Conservation (phyloP, 2,888 invertebrate species). For the Eucera pruinosa region DNA sequence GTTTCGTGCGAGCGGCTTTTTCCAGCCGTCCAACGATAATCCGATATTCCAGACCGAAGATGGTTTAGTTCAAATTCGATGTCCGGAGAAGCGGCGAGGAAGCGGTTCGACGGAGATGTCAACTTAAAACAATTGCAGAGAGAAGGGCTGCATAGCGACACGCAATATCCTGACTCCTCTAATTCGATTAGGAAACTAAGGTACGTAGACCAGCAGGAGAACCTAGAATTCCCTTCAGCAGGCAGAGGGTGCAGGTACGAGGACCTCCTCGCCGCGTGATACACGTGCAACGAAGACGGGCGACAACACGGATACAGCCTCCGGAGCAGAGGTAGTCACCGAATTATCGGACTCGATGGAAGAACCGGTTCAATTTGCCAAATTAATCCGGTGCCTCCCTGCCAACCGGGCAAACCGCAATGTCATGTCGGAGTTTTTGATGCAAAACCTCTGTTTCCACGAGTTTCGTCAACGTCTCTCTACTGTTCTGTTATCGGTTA, state of each 20-base stretch:
- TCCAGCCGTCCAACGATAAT: constrained; percentile 75
- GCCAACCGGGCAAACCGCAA: constrained; percentile 27
- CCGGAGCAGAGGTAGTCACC: constrained; percentile 65
- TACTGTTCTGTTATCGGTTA: background rate
- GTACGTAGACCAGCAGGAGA: constrained; percentile 66
- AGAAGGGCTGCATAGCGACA: constrained; percentile 74
- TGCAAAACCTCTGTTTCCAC: constrained; percentile 67
- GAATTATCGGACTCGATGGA: constrained; percentile 83
- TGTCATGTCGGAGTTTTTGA: constrained; percentile 71
- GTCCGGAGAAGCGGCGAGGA: constrained; percentile 75
- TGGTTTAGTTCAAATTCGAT: constrained; percentile 84
- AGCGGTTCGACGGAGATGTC: constrained; percentile 80
- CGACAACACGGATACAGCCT: constrained; percentile 43
- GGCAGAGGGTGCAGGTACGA: constrained; percentile 54
- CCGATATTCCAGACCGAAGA: constrained; percentile 78
- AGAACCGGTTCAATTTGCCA: constrained; percentile 83
- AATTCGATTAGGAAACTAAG: constrained; percentile 83
- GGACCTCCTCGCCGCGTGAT: constrained; percentile 9
- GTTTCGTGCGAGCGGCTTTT: constrained; percentile 43
- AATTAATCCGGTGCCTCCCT: constrained; percentile 78
- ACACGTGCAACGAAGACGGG: constrained; percentile 29
- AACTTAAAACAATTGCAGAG: constrained; percentile 83
- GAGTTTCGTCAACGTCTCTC: constrained; percentile 32
- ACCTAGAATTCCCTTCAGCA: constrained; percentile 66
- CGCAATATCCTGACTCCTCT: constrained; percentile 84